Conservation (phyloP, 2,113 vertebrate genomes). For the Pterocles burchelli region DNA sequence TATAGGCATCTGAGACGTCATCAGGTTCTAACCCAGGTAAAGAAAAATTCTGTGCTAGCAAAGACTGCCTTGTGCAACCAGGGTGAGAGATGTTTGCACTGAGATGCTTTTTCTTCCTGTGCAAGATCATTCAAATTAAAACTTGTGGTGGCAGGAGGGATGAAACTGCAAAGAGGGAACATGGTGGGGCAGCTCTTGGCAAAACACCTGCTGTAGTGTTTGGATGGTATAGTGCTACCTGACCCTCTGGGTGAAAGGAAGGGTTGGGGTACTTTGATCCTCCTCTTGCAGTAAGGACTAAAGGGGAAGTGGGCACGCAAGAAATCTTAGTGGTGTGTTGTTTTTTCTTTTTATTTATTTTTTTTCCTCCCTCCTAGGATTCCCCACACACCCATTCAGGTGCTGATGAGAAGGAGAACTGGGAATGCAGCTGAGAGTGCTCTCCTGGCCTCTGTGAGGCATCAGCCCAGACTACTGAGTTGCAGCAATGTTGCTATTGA, state of each 20-base stretch:
- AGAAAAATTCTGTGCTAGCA: not conserved
- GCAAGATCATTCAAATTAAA: not conserved
- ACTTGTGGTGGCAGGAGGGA: not conserved
- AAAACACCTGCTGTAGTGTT: not conserved
- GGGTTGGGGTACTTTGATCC: not conserved
- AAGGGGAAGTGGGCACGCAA: not conserved
- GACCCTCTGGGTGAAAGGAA: not conserved
- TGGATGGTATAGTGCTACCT: not conserved
- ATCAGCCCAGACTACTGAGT: not conserved
- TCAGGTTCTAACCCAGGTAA: slow-evolving; percentile 43
- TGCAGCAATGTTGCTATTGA: not conserved
- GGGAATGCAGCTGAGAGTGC: slow-evolving; percentile 11
- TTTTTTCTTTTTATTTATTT: rapidly evolving
- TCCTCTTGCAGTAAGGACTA: not conserved
- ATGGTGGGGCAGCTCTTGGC: not conserved
- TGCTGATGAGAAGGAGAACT: slow-evolving; percentile 51
- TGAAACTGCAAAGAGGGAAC: not conserved
- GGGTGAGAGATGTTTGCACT: not conserved
- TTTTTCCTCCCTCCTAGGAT: not conserved
- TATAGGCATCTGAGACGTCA: slow-evolving; percentile 80
- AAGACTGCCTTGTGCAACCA: not conserved
- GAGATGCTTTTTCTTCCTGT: not conserved
- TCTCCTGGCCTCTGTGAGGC: not conserved
- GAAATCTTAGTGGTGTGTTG: not conserved
- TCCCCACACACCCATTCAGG: not conserved